Conservation (phyloP, 1,140 invertebrate species). For the Heliothis virescens region DNA sequence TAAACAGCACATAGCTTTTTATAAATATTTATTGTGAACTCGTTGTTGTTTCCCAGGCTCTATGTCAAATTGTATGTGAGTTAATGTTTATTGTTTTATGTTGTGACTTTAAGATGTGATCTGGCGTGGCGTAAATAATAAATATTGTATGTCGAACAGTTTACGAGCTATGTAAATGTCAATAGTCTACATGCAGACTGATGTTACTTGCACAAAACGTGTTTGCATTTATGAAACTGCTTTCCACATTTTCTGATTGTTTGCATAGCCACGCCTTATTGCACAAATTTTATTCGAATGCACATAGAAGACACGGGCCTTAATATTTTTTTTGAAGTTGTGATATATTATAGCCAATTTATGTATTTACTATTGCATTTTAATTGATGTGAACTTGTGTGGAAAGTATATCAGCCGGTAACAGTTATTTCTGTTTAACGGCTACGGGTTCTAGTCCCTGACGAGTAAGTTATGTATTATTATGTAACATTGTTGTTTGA, state of each 20-base stretch:
- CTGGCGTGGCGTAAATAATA: conserved; percentile 8
- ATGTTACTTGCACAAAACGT: conserved; percentile 19
- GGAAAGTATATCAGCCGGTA: background rate
- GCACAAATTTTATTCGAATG: conserved; percentile 25
- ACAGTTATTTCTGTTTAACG: conserved; percentile 3
- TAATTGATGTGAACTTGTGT: conserved; percentile 17
- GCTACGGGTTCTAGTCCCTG: conserved; percentile 25
- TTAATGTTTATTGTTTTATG: conserved; percentile 22
- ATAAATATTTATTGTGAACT: conserved; percentile 39
- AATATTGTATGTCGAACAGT: background rate
- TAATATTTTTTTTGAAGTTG: conserved; percentile 6
- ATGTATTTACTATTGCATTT: conserved; percentile 22
- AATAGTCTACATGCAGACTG: background rate
- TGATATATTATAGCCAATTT: conserved; percentile 40
- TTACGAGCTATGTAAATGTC: conserved; percentile 3
- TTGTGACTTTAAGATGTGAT: conserved; percentile 21
- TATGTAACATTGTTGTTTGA: conserved; percentile 27
- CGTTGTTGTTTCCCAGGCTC: conserved; percentile 24
- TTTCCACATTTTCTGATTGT: too few species aligned
- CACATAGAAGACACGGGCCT: conserved; percentile 17
- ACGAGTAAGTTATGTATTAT: conserved; percentile 6
- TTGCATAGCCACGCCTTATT: conserved; percentile 14
- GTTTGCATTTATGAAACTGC: background rate
- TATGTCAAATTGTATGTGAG: conserved; percentile 28
- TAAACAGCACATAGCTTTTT: conserved; percentile 38